These are phyloP conservation scores for Melanotaenia pygmaea DNA, from an alignment of 2,797 vertebrate species.

Conservation along the genomic window DNA sequence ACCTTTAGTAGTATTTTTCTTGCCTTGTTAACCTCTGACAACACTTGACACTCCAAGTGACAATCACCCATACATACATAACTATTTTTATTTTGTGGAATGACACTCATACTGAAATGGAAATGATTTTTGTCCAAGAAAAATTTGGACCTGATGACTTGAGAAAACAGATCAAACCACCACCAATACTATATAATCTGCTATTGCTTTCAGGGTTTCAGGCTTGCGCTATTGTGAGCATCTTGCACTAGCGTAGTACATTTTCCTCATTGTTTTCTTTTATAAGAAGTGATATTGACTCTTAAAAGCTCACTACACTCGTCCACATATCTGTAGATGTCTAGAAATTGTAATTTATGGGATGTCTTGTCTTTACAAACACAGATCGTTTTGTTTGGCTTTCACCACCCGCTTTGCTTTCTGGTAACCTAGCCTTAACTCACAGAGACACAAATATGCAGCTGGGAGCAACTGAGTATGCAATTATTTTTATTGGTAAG, in stretches of 20 bases:
- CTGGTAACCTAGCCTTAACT: slow-evolving; percentile 25
- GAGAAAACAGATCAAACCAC: too few relatives aligned
- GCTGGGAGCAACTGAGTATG: slow-evolving; percentile 13
- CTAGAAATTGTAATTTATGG: neutral
- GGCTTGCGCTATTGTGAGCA: neutral
- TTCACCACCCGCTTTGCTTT: neutral
- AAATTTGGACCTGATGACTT: neutral
- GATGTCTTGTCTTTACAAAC: slow-evolving; percentile 8
- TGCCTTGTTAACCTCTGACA: neutral
- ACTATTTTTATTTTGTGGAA: neutral
- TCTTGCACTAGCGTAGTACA: neutral
- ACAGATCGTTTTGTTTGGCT: neutral
- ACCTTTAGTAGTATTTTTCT: too few relatives aligned
- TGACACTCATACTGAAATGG: neutral
- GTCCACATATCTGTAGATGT: slow-evolving; percentile 5
- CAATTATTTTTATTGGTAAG: slow-evolving; percentile 24
- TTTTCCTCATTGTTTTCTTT: neutral
- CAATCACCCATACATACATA: neutral
- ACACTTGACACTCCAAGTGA: neutral
- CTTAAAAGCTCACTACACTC: neutral
- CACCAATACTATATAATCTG: neutral
- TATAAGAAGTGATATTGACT: neutral
- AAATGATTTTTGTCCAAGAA: neutral
- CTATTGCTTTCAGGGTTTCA: neutral
- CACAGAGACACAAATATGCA: slow-evolving; percentile 26